Conservation (phyloP, 1,140 invertebrate species). For the Ips typographus region DNA sequence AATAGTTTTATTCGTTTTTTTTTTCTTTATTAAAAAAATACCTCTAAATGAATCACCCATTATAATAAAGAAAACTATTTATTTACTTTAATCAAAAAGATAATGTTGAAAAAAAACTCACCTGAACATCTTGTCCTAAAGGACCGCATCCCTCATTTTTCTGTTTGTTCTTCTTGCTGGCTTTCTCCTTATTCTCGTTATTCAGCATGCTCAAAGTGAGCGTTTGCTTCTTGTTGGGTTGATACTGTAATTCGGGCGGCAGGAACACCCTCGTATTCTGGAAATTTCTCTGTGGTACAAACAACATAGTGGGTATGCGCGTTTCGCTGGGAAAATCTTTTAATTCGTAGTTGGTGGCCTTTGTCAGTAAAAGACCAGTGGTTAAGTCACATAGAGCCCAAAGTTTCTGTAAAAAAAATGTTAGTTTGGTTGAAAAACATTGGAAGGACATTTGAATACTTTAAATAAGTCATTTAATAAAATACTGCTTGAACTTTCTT, state of each 20-base stretch:
- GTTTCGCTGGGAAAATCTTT: conserved; percentile 86
- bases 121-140: conserved; percentile 64
- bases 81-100: conserved; percentile 11
- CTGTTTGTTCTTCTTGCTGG: conserved; percentile 50
- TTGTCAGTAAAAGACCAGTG: conserved; percentile 82
- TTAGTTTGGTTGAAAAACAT: neutral
- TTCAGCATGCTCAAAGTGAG: conserved; percentile 53
- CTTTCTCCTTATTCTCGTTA: conserved; percentile 54
- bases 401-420: conserved; percentile 73
- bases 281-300: conserved; percentile 71
- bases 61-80: no score
- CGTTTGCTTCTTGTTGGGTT: conserved; percentile 56
- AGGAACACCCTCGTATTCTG: conserved; percentile 71
- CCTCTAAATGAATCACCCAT: no score
- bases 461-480: no score
- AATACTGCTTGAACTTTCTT: no score
- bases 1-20: no score
- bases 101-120: conserved; percentile 46
- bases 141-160: conserved; percentile 58
- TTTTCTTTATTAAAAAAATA: no score
- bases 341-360: conserved; percentile 84
- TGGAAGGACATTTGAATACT: neutral
- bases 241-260: conserved; percentile 64
- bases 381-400: conserved; percentile 95
- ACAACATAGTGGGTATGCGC: conserved; percentile 83